phyloP scores from a whole-genome alignment of 2,113 vertebrate genomes.

The Trematomus loennbergii region DNA sequence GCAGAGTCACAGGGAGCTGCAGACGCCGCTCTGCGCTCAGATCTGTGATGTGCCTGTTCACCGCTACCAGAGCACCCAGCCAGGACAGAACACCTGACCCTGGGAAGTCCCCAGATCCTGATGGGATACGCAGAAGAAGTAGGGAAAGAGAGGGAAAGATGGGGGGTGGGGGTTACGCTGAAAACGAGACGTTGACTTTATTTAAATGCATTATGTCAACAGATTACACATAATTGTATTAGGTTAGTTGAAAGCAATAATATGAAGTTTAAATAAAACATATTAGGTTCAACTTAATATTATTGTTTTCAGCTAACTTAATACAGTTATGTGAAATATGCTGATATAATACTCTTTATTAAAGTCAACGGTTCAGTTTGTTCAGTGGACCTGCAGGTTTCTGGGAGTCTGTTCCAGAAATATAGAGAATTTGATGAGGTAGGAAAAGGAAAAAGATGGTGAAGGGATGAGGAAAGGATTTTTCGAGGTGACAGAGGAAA shows the following conservation, averaged over 20 bases:
- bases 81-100: constrained; percentile 2
- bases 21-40: constrained; percentile 16
- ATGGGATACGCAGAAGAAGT: not conserved
- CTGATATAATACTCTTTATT: no score
- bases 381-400: no score
- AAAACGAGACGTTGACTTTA: no score
- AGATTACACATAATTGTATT: no score
- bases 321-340: no score
- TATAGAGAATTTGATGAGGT: not conserved
- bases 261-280: no score
- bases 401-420: no score
- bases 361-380: no score
- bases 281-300: no score
- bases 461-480: not conserved
- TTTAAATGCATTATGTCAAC: no score
- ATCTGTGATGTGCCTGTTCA: constrained; percentile 16
- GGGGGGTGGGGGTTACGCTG: not conserved
- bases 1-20: constrained; percentile 10
- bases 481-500: not conserved
- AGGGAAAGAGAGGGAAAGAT: not conserved
- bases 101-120: constrained; percentile 16
- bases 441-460: not conserved
- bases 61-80: not conserved
- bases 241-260: no score
- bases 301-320: no score